phyloP scores from a whole-genome alignment of 2,888 invertebrate species.

The Mesochorus sp. region DNA sequence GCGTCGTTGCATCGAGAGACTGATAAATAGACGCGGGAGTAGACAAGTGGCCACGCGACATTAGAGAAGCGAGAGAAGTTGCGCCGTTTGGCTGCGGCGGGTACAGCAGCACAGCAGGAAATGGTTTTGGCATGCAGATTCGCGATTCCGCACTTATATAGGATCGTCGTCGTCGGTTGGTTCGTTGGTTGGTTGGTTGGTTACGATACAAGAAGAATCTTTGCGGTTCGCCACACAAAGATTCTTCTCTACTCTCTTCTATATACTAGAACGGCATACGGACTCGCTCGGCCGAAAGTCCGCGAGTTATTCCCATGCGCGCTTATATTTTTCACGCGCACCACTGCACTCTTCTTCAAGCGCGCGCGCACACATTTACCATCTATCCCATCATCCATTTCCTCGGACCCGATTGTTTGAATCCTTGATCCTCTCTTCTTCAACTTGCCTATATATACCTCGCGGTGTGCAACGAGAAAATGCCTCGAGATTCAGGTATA shows the following conservation, averaged over 20 bases:
- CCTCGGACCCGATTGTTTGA: conserved; percentile 31
- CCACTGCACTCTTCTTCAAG: no score
- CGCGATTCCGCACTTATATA: conserved; percentile 68
- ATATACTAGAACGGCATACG: no score
- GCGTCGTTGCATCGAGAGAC: conserved; percentile 2
- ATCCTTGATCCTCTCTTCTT: neutral
- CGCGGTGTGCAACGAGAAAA: neutral
- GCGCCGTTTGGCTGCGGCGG: conserved; percentile 56
- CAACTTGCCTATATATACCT: neutral
- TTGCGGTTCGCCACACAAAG: conserved; percentile 65
- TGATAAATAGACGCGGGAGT: conserved; percentile 38
- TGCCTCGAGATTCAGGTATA: neutral
- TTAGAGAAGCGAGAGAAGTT: conserved; percentile 48
- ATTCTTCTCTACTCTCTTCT: conserved; percentile 68
- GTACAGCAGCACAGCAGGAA: conserved; percentile 65
- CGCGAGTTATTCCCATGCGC: conserved; percentile 62
- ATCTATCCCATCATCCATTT: neutral
- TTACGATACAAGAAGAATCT: no score
- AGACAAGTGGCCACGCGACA: conserved; percentile 45
- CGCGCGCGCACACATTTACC: no score
- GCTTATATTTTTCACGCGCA: conserved; percentile 30
- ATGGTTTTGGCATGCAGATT: conserved; percentile 80
- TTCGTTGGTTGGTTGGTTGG: no score
- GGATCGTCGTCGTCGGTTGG: no score
- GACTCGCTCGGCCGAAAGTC: conserved; percentile 69